Conservation (phyloP, 1,140 invertebrate genomes). For the Meloidogyne floridensis region DNA sequence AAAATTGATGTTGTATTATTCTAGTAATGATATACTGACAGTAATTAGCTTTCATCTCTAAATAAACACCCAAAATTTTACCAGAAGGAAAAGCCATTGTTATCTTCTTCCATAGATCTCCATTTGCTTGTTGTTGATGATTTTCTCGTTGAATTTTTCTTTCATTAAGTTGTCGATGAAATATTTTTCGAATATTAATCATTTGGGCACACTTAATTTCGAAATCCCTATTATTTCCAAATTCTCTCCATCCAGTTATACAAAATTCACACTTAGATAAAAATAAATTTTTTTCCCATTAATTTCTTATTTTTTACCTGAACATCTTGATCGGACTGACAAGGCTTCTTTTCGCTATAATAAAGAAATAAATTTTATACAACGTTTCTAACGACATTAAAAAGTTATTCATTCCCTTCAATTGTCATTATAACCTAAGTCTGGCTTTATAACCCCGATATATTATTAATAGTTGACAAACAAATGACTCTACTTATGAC, state of each 20-base stretch:
- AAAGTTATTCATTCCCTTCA: no score
- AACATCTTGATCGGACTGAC: constrained; percentile 6
- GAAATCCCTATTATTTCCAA: neutral
- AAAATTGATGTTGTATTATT: no score
- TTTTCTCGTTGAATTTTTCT: neutral
- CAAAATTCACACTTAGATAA: neutral
- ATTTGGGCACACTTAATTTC: neutral
- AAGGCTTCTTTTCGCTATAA: constrained; percentile 45
- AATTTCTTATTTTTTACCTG: neutral
- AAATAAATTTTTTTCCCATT: no score
- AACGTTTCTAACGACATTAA: neutral
- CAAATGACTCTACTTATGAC: no score
- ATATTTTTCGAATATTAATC: neutral
- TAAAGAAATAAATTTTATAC: constrained; percentile 28
- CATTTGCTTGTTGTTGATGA: neutral
- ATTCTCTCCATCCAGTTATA: neutral
- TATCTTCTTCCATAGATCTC: constrained; percentile 11
- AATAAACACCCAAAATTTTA: neutral
- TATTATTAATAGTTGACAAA: no score
- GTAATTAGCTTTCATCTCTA: no score
- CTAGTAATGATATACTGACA: no score
- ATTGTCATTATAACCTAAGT: no score
- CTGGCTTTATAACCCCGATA: no score
- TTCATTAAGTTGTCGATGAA: neutral
- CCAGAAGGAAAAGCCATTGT: neutral